A percentile compares a stretch with the other conserved stretches of the same genome.
These are phyloP conservation scores for Scortum barcoo DNA, from an alignment of 2,113 vertebrate species.

Conservation along the genomic window DNA sequence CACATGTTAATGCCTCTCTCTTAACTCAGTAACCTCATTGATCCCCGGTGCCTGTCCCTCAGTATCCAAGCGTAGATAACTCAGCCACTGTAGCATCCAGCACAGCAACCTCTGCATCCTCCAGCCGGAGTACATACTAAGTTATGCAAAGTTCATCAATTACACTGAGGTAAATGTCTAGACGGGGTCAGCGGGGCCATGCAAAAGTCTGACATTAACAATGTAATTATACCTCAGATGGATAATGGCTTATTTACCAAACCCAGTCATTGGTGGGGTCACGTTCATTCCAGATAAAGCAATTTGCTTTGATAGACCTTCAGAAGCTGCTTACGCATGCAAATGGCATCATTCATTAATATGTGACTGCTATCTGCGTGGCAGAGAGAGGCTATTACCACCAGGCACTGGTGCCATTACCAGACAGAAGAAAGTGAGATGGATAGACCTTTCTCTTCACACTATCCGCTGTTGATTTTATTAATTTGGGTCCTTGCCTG, in stretches of 20 bases:
- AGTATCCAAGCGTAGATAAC: neutral
- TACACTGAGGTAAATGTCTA: constrained; percentile 41
- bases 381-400: constrained; percentile 66
- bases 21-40: neutral
- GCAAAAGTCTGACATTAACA: constrained; percentile 61
- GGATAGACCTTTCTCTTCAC: constrained; percentile 56
- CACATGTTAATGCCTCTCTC: neutral
- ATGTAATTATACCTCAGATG: constrained; percentile 75
- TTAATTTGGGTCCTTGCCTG: constrained; percentile 65
- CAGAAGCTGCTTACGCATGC: constrained; percentile 70
- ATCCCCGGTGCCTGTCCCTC: neutral
- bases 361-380: constrained; percentile 54
- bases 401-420: constrained; percentile 65
- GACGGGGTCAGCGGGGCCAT: constrained; percentile 22
- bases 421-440: constrained; percentile 64
- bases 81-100: neutral
- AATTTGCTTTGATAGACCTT: constrained; percentile 79
- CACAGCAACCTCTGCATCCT: neutral
- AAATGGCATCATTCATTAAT: constrained; percentile 78
- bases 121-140: neutral
- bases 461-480: constrained; percentile 50
- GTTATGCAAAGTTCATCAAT: constrained; percentile 50
- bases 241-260: constrained; percentile 81
- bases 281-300: constrained; percentile 70
- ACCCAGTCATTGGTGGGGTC: constrained; percentile 63